Base-by-base conservation (phyloP, 2,797 vertebrate genomes). In the Spondyliosoma cantharus region DNA sequence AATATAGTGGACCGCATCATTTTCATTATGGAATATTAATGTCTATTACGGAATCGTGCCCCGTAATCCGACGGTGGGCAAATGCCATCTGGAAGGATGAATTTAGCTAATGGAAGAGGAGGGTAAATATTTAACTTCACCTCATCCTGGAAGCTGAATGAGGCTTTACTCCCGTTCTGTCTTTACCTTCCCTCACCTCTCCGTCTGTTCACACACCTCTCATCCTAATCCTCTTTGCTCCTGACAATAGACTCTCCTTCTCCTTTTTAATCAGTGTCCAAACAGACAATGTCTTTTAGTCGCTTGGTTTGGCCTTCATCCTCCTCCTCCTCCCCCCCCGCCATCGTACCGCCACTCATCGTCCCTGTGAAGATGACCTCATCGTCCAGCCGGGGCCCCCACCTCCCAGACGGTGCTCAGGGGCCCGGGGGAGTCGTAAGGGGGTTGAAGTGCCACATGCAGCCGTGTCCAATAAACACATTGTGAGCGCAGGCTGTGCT, bases 401-500 rank as follows among this genome's bases (percentile, higher is more conserved):
- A 72, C 57, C 67, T 59, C 48, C 56, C 57, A 76, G 83, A 79
- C 58, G 20, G 78, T 70, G 65, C 43, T 83, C 50, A 16, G 71
- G 83, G 79, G 54, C 45, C 76, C 7, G 0, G 9, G 70, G 50
- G 53, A 37, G 2, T 15, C 13, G 32, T 9, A 16, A 24, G 45
- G 46, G 42, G 22, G 32, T 37, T 46, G 67, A 60, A 76, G 50
- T 32, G n/a, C 81, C 78, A 81, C 89, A 90, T 86, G 72, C 69
- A 80, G 64, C 59, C 74, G 46, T 81, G 70, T 89, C 89, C 71
- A 50, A 85, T 83, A n/a, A 86, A 84, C 90, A 87, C 84, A 87
- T 90, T 89, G 87, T 92, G 87, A 83, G 74, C 32, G 78, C 75
- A 80, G 80, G 71, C 71, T 17, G 22, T 82, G 84, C 83, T 90